phyloP scores from a whole-genome alignment of 2,113 vertebrate species.

The Dicerorhinus sumatrensis region DNA sequence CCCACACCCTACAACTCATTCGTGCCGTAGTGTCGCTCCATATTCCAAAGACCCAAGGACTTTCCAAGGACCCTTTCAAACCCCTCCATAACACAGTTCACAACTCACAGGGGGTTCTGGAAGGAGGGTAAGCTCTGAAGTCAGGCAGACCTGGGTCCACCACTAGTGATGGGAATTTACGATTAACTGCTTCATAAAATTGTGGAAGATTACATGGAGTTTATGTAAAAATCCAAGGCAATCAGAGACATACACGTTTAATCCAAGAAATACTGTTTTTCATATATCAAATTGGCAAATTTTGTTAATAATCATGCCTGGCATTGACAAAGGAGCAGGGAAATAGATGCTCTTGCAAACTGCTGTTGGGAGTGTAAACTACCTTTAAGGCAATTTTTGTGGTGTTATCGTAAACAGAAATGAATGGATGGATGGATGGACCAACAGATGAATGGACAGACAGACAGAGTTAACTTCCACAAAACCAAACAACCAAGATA shows the following conservation, averaged over 20 bases:
- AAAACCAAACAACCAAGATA: neutral
- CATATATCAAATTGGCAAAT: neutral
- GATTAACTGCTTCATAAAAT: neutral
- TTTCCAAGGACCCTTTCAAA: neutral
- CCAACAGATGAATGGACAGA: neutral
- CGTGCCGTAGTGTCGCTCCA: neutral
- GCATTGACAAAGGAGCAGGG: neutral
- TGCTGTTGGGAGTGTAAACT: neutral
- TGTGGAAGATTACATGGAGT: neutral
- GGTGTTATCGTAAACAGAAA: neutral
- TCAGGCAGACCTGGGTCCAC: neutral
- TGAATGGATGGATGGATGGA: neutral
- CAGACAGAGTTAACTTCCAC: neutral
- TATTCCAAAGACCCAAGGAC: neutral
- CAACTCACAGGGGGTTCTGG: neutral
- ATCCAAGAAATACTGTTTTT: slow-evolving; percentile 2
- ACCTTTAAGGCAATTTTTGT: neutral
- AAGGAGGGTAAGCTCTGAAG: neutral
- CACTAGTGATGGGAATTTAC: neutral
- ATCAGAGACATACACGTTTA: neutral
- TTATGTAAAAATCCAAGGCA: neutral
- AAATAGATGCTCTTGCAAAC: neutral
- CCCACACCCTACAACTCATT: neutral
- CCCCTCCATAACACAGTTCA: neutral
- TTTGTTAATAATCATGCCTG: neutral